A percentile compares a stretch with the other conserved stretches of the same genome.
phyloP scores from a whole-genome alignment of 2,113 vertebrate species.

The Struthio camelus region DNA sequence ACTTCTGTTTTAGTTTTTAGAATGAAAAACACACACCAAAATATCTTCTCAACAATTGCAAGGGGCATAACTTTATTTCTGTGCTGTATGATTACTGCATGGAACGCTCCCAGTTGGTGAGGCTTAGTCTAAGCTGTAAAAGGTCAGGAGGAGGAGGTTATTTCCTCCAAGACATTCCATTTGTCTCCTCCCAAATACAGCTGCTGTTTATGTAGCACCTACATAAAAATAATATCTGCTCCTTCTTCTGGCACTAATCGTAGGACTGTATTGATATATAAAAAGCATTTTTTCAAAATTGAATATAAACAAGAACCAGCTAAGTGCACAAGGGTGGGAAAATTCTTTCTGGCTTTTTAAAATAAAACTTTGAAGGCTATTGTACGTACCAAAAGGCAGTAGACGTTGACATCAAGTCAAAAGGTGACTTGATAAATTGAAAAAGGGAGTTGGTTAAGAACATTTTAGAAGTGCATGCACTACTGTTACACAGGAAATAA shows the following conservation, averaged over 20 bases:
- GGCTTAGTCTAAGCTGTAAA: neutral
- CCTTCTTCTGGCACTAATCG: neutral
- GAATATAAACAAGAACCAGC: neutral
- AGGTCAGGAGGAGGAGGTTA: constrained; percentile 26
- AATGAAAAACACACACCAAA: neutral
- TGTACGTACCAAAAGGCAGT: too few relatives aligned
- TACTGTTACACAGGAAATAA: constrained; percentile 50
- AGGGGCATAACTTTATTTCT: neutral
- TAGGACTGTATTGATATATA: neutral
- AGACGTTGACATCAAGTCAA: neutral
- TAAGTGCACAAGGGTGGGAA: neutral
- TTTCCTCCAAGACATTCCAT: constrained; percentile 51
- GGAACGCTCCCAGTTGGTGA: neutral
- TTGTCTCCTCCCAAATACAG: constrained; percentile 58
- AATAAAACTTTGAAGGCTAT: neutral
- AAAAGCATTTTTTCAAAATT: neutral
- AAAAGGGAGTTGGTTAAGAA: neutral
- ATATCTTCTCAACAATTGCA: neutral
- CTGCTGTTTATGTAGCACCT: constrained; percentile 51
- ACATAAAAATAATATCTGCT: constrained; percentile 16
- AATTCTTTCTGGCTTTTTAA: neutral
- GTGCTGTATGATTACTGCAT: neutral
- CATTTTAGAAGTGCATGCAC: neutral
- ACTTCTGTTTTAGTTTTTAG: neutral
- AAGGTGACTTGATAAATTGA: neutral